Base-by-base conservation (phyloP, 2,888 invertebrate genomes). In the Julus scanicus region DNA sequence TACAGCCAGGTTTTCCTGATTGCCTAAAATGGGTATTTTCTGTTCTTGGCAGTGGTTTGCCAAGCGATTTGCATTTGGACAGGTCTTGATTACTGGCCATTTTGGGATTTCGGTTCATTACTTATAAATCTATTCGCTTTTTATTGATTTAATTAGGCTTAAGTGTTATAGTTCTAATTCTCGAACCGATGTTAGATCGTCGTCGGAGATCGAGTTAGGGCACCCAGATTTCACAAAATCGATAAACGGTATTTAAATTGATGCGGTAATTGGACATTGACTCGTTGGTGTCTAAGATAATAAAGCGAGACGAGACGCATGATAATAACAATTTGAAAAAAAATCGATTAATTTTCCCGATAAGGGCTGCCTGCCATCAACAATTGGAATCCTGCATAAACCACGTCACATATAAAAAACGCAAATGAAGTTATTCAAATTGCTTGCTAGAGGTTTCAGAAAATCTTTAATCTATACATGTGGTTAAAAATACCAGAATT, bases 101-200 rank as follows among this genome's bases (percentile, higher is more conserved):
- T 80, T 80, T 39, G 80, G 80, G 80, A 80, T 80, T 80, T 80
- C 80, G 80, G 80, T 80, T 80, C 80, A 80, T 80, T 80, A 80
- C 80, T 80, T 80, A n/a, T n/a, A 80, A 80, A 80, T 80, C 80
- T 80, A 37, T n/a, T 29, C 29, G 37, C 13, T 80, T 80, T 80
- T 80, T 80, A 80, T 80, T 80, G 80, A 80, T 80, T 80, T 80
- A 80, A 80, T 80, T 80, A 80, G 80, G 80, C 80, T 80, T 80
- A 80, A 37, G 37, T 29, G 80, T 80, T 80, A 80, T 37, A 15
- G 37, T 37, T 80, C 80, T 80, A 80, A 80, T 80, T 80, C 80
- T 37, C 80, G 15, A 80, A 39, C 80, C 37, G 37, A 29, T 37
- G 80, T 37, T 80, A 80, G 80, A 80, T 80, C 13, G 80, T 39